Evolutionary conservation across 1,140 invertebrate genomes (phyloP).

Genomic region (Manduca sexta): DNA sequence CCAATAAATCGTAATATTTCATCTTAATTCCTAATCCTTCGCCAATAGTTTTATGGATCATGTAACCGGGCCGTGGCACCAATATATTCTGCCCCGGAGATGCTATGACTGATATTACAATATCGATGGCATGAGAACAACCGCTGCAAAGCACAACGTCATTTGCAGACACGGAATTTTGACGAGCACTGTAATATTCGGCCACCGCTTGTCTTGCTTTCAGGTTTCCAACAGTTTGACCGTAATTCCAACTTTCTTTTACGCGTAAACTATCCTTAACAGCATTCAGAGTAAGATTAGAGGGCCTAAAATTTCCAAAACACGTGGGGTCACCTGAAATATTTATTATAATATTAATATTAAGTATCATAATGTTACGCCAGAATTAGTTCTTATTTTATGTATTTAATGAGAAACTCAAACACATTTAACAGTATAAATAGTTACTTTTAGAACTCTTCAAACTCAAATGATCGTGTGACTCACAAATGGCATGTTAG

Average conservation of each 20-base stretch:
- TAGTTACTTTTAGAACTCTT: no score
- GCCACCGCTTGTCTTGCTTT: slow-evolving; percentile 87
- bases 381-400: no score
- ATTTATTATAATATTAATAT: not conserved
- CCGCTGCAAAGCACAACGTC: slow-evolving; percentile 96
- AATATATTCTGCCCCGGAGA: slow-evolving; percentile 93
- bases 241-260: slow-evolving; percentile 90
- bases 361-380: not conserved
- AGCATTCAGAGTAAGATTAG: slow-evolving; percentile 86
- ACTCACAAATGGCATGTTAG: no score
- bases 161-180: slow-evolving; percentile 74
- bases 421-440: no score
- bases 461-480: no score
- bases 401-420: no score
- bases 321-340: slow-evolving; percentile 93
- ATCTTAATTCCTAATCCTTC: slow-evolving; percentile 88
- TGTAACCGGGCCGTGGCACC: slow-evolving; percentile 95
- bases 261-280: slow-evolving; percentile 83
- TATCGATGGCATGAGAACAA: slow-evolving; percentile 94
- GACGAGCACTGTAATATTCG: slow-evolving; percentile 83
- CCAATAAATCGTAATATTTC: slow-evolving; percentile 89
- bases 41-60: slow-evolving; percentile 93
- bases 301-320: slow-evolving; percentile 92
- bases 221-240: slow-evolving; percentile 82
- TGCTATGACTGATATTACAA: slow-evolving; percentile 92